These are phyloP conservation scores for Xenopus petersii DNA, from an alignment of 2,797 vertebrate genomes.

Conservation along the genomic window DNA sequence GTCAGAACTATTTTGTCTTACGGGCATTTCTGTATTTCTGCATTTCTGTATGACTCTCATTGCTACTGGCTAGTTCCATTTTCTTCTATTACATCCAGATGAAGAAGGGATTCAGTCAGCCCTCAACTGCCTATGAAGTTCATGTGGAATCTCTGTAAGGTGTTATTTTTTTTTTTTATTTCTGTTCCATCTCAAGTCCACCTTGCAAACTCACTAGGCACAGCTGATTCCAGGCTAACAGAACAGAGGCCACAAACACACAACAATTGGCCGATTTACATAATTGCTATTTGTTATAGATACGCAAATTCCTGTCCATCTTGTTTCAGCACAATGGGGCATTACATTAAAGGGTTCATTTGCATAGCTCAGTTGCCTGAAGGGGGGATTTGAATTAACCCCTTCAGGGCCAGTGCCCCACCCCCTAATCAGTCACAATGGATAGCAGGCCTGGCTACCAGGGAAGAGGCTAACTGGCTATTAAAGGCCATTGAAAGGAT, in stretches of 20 bases:
- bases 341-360: slow-evolving; percentile 36
- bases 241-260: slow-evolving; percentile 24
- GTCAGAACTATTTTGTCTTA: too few relatives aligned
- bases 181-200: background rate
- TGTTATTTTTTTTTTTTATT: background rate
- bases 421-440: background rate
- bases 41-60: too few relatives aligned
- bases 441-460: background rate
- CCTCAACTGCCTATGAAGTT: slow-evolving; percentile 21
- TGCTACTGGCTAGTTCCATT: too few relatives aligned
- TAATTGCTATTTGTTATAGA: slow-evolving; percentile 39
- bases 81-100: too few relatives aligned
- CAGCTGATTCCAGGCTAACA: slow-evolving; percentile 8
- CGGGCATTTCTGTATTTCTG: too few relatives aligned
- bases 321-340: slow-evolving; percentile 32
- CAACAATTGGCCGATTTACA: slow-evolving; percentile 38
- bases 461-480: background rate
- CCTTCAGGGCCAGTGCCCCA: background rate
- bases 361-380: slow-evolving; percentile 19
- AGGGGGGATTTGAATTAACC: slow-evolving; percentile 14
- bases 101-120: too few relatives aligned
- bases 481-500: background rate
- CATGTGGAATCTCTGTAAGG: slow-evolving; percentile 17
- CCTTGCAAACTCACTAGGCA: background rate
- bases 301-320: slow-evolving; percentile 40